phyloP scores from a whole-genome alignment of 1,140 invertebrate genomes.

The Pinna nobilis region DNA sequence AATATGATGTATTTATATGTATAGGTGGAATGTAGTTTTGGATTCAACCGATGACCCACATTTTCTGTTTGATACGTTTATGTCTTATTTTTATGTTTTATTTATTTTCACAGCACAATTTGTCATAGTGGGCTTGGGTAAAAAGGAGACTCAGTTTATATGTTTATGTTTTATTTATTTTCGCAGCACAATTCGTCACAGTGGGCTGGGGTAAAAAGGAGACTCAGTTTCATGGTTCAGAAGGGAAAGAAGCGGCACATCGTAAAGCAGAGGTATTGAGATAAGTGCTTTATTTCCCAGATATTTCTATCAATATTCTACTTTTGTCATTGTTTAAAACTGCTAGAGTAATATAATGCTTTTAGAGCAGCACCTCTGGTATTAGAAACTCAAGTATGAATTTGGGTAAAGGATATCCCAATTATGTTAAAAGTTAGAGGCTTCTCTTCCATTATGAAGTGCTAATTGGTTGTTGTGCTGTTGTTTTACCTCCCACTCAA shows the following conservation, averaged over 20 bases:
- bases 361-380: no score
- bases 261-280: slow-evolving; percentile 55
- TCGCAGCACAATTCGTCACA: slow-evolving; percentile 83
- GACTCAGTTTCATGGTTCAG: slow-evolving; percentile 95
- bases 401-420: no score
- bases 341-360: no score
- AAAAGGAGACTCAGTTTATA: slow-evolving; percentile 96
- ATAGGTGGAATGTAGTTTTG: no score
- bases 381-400: no score
- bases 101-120: slow-evolving; percentile 78
- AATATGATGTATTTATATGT: no score
- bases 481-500: no score
- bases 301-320: neutral
- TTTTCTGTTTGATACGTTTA: no score
- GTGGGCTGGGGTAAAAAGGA: slow-evolving; percentile 97
- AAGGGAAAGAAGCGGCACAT: slow-evolving; percentile 87
- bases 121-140: slow-evolving; percentile 94
- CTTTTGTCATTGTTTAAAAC: neutral
- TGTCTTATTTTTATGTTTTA: neutral
- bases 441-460: no score
- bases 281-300: neutral
- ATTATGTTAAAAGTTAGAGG: no score
- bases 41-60: no score
- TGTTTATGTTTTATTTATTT: neutral
- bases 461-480: no score